Conservation (phyloP, 2,888 invertebrate genomes). For the Lycocerus yunnanus region DNA sequence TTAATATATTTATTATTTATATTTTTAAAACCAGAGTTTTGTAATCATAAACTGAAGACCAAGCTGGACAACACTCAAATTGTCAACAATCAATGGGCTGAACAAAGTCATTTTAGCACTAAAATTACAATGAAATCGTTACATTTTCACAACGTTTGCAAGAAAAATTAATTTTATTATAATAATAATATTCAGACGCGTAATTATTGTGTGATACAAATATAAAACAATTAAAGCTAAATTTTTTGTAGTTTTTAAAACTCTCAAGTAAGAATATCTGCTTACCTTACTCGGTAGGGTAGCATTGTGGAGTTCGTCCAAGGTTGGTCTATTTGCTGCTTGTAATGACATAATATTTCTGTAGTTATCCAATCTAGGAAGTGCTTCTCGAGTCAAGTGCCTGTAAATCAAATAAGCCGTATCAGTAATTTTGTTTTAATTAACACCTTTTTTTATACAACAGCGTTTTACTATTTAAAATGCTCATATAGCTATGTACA, state of each 20-base stretch:
- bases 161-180: no score
- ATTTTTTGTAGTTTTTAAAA: background rate
- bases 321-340: conserved; percentile 82
- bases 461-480: background rate
- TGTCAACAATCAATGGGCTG: no score
- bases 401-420: conserved; percentile 53
- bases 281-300: conserved; percentile 79
- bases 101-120: no score
- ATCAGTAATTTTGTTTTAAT: background rate
- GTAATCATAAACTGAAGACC: no score
- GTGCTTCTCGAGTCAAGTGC: conserved; percentile 84
- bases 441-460: background rate
- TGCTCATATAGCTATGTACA: no score
- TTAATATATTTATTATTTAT: no score
- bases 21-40: no score
- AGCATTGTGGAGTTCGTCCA: conserved; percentile 87
- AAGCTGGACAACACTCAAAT: no score
- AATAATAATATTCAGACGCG: background rate
- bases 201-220: background rate
- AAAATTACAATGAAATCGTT: no score
- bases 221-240: background rate
- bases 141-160: no score
- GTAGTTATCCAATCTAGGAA: conserved; percentile 87
- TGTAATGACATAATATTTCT: conserved; percentile 87
- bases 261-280: conserved; percentile 6